Percentiles rank a stretch among this genome's conserved stretches.
Conservation (phyloP, 2,888 invertebrate genomes). For the Oxytorus armatus region DNA sequence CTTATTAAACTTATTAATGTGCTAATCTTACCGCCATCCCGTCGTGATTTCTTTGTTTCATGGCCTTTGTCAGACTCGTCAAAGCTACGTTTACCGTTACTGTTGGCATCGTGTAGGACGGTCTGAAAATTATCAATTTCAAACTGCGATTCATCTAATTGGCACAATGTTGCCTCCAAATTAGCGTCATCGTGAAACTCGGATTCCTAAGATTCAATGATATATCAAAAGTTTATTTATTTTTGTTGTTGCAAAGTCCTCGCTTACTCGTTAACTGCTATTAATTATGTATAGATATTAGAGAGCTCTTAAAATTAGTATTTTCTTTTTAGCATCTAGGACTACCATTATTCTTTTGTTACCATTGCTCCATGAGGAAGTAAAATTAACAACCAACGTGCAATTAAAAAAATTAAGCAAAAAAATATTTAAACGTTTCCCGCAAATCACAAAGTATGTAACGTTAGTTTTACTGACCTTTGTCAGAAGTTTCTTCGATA, state of each 20-base stretch:
- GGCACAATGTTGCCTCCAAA: slow-evolving; percentile 89
- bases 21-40: background rate
- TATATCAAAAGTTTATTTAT: too few relatives aligned
- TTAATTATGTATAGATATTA: too few relatives aligned
- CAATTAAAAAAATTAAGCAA: background rate
- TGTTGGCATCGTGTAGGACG: slow-evolving; percentile 66
- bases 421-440: too few relatives aligned
- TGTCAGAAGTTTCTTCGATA: slow-evolving; percentile 70
- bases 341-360: too few relatives aligned
- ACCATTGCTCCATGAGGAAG: too few relatives aligned
- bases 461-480: slow-evolving; percentile 41
- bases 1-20: background rate
- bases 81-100: slow-evolving; percentile 50
- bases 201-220: slow-evolving; percentile 74
- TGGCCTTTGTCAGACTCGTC: slow-evolving; percentile 48
- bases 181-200: slow-evolving; percentile 88
- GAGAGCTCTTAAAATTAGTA: too few relatives aligned
- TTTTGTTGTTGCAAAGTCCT: too few relatives aligned
- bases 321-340: too few relatives aligned
- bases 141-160: slow-evolving; percentile 85
- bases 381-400: background rate
- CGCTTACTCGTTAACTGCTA: too few relatives aligned
- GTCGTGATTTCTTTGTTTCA: background rate
- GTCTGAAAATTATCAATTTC: slow-evolving; percentile 83
- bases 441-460: background rate